phyloP scores from a whole-genome alignment of 2,888 invertebrate species.

The Meghimatium bilineatum region DNA sequence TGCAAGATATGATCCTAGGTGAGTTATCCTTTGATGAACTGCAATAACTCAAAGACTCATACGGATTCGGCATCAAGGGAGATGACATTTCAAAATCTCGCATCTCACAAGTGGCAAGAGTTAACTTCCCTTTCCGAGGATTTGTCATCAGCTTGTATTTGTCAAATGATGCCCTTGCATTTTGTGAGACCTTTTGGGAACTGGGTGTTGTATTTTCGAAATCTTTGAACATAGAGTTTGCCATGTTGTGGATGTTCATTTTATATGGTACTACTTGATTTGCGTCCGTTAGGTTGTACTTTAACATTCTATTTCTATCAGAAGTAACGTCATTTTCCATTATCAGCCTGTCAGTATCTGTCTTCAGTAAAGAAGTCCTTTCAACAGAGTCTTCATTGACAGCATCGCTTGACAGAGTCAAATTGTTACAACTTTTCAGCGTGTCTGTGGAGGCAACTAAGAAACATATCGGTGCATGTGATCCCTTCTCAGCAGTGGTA shows the following conservation, averaged over 20 bases:
- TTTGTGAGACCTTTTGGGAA: not conserved
- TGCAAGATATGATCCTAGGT: not conserved
- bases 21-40: not conserved
- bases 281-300: not conserved
- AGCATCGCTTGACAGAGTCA: too few relatives aligned
- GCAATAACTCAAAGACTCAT: not conserved
- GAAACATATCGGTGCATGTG: not conserved
- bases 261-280: not conserved
- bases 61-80: not conserved
- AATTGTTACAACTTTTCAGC: too few relatives aligned
- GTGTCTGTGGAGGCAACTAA: not conserved
- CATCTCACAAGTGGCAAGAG: not conserved
- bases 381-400: too few relatives aligned
- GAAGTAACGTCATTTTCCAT: too few relatives aligned
- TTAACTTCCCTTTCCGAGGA: constrained; percentile 10
- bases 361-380: too few relatives aligned
- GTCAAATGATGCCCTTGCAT: not conserved
- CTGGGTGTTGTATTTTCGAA: not conserved
- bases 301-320: not conserved
- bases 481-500: not conserved
- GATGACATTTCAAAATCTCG: not conserved
- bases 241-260: not conserved
- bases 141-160: not conserved
- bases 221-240: not conserved
- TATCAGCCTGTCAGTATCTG: too few relatives aligned